Percentiles rank a stretch among this genome's conserved stretches.
These are phyloP conservation scores for Eupristina koningsbergeri DNA, from an alignment of 1,140 invertebrate species.

Conservation along the genomic window DNA sequence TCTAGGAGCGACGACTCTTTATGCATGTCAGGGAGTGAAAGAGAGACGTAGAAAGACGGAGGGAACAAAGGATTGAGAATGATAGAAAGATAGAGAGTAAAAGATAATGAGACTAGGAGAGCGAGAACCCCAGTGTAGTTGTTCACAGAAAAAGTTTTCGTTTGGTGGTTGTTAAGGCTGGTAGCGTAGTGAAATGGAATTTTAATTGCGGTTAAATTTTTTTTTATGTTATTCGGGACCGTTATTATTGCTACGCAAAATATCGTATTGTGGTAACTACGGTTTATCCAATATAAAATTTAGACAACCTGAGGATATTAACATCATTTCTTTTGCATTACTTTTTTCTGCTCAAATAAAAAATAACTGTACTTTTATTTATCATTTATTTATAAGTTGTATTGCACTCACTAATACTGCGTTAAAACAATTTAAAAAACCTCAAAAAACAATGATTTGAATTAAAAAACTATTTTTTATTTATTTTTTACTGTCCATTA, in stretches of 20 bases:
- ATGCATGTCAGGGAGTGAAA: constrained; percentile 11
- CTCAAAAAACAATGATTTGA: too few relatives aligned
- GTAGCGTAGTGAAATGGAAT: constrained; percentile 20
- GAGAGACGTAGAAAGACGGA: constrained; percentile 7
- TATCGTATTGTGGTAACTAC: not conserved
- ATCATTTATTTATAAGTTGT: too few relatives aligned
- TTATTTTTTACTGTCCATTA: too few relatives aligned
- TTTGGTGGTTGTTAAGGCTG: not conserved
- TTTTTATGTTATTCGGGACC: not conserved
- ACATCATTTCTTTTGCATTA: too few relatives aligned
- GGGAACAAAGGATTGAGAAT: not conserved
- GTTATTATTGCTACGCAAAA: not conserved
- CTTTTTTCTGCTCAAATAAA: not conserved
- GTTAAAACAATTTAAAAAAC: too few relatives aligned
- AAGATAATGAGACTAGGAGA: too few relatives aligned
- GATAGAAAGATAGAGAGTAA: not conserved
- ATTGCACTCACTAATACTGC: too few relatives aligned
- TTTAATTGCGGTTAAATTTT: constrained; percentile 6
- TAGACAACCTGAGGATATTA: not conserved
- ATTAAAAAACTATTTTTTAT: too few relatives aligned
- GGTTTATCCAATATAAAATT: not conserved
- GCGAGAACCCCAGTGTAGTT: not conserved
- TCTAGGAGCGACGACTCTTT: constrained; percentile 33
- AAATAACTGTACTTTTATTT: too few relatives aligned
- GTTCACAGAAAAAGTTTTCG: constrained; percentile 10